Percentiles rank a stretch among this genome's conserved stretches.
Conservation (phyloP, 2,888 invertebrate species). For the Sialis lutaria region DNA sequence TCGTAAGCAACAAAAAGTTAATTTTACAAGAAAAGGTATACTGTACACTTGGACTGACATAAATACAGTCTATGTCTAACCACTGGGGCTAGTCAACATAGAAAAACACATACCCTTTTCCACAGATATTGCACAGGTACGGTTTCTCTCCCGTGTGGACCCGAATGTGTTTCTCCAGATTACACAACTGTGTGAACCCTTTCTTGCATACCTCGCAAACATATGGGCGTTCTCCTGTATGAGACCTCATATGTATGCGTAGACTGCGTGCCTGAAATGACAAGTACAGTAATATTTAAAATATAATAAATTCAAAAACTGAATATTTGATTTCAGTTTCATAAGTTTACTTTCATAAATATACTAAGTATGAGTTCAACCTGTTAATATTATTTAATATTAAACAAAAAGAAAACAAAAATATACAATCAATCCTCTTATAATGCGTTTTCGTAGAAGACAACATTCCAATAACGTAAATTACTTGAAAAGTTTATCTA, state of each 20-base stretch:
- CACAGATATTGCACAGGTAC: slow-evolving; percentile 24
- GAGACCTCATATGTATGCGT: slow-evolving; percentile 25
- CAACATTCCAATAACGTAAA: too few relatives aligned
- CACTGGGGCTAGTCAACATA: too few relatives aligned
- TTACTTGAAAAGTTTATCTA: too few relatives aligned
- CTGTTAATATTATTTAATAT: too few relatives aligned
- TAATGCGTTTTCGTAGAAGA: too few relatives aligned
- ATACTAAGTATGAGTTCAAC: too few relatives aligned
- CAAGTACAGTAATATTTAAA: slow-evolving; percentile 6
- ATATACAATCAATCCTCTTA: too few relatives aligned
- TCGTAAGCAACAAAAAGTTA: neutral
- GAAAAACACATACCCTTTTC: slow-evolving; percentile 20
- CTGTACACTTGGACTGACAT: too few relatives aligned
- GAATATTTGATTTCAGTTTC: neutral
- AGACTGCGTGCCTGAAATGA: slow-evolving; percentile 22
- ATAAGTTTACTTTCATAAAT: neutral
- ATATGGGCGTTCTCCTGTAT: slow-evolving; percentile 27
- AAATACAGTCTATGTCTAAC: too few relatives aligned
- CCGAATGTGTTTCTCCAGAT: slow-evolving; percentile 26
- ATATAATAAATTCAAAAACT: neutral
- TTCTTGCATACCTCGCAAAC: slow-evolving; percentile 24
- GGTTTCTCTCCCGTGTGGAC: slow-evolving; percentile 28
- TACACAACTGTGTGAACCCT: slow-evolving; percentile 25
- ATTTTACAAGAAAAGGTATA: neutral
- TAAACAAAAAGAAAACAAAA: too few relatives aligned